Base-by-base conservation (phyloP, 1,140 invertebrate species). In the Melipona quadrifasciata region DNA sequence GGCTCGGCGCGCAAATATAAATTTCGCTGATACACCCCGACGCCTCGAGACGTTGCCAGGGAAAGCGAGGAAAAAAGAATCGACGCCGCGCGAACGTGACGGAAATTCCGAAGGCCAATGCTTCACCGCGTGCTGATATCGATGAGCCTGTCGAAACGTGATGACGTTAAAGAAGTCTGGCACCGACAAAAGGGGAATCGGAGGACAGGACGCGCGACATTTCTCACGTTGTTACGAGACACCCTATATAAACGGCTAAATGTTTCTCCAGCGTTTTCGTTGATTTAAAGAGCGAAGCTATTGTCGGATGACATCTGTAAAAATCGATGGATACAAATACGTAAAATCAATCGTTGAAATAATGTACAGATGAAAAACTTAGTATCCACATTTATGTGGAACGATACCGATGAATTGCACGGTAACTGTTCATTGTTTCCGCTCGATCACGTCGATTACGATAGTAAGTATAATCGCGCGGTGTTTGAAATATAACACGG, bases 11-110 rank as follows among this genome's bases (percentile, higher is more conserved):
- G 39, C 8, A 17, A 81, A 74, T 73, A 81, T 81, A 81, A 73
- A 64, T 64, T 53, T 81, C 12, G 51, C 39, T 74, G 73, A 81
- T 74, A 64, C 57, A 64, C 19, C 10, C 8, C 39, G 39, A 73
- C 53, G 21, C 47, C n/a, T 51, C 17, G 64, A 16, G 8, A 27
- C 1, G 39, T 47, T 14, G 21, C 19, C 14, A 1, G 27, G 0
- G 5, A 21, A 39, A 24, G 51, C 17, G 21, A 34, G 14, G 47
- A 24, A 14, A 24, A 14, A 65, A 53, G 71, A 65, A 55, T 64
- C 47, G 58, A 83, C 21, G 27, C 58, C 34, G 19, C 19, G 6
- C 39, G 19, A 8, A 83, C 81, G 81, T 83, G 81, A 21, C 19
- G 19, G 0, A 64, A 83, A 34, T 17, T 12, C 34, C 19, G 58